A percentile compares a stretch with the other conserved stretches of the same genome.
These are phyloP conservation scores for Eulemur macaco DNA, from an alignment of 2,113 vertebrate species.

Conservation along the genomic window DNA sequence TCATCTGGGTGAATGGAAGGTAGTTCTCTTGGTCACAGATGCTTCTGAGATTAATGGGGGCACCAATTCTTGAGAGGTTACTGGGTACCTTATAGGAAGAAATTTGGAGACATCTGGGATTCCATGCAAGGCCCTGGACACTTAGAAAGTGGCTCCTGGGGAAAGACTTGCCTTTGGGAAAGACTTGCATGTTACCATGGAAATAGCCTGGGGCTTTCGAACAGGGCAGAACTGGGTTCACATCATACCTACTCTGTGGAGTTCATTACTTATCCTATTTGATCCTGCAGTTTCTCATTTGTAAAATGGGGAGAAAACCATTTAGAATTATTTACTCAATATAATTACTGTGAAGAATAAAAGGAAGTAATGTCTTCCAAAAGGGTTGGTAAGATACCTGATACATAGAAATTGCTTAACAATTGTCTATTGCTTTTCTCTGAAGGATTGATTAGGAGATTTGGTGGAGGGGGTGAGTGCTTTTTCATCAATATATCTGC, in stretches of 20 bases:
- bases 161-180: not conserved
- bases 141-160: not conserved
- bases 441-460: not conserved
- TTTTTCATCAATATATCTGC: not conserved
- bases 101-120: not conserved
- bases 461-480: not conserved
- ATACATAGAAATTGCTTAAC: not conserved
- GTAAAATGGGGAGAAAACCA: not conserved
- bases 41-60: not conserved
- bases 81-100: not conserved
- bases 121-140: not conserved
- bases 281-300: not conserved
- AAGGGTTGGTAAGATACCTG: not conserved
- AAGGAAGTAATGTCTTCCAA: not conserved
- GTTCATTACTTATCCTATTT: not conserved
- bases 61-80: not conserved
- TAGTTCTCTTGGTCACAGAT: not conserved
- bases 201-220: not conserved
- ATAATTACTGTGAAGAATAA: not conserved
- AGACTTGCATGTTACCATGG: not conserved
- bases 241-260: not conserved
- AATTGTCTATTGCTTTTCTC: not conserved
- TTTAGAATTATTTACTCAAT: constrained; percentile 24
- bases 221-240: not conserved
- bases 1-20: not conserved